These are phyloP conservation scores for Caenorhabditis wallacei DNA, from an alignment of 2,888 invertebrate species.

Conservation along the genomic window DNA sequence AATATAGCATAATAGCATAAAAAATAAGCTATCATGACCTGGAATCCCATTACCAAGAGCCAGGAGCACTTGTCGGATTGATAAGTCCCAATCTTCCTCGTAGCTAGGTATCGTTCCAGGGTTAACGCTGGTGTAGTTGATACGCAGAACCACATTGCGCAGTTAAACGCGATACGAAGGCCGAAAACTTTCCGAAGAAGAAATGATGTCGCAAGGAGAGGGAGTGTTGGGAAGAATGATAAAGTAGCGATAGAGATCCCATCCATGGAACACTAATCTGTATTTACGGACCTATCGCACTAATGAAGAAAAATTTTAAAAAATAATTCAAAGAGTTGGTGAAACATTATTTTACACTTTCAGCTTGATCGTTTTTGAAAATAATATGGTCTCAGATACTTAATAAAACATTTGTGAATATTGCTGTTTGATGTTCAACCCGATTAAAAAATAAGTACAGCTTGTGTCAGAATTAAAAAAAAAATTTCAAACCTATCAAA, in stretches of 20 bases:
- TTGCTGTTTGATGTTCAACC: too few relatives aligned
- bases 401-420: too few relatives aligned
- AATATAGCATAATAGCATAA: too few relatives aligned
- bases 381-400: too few relatives aligned
- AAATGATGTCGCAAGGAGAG: conserved; percentile 33
- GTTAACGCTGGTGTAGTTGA: conserved; percentile 36
- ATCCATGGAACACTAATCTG: conserved; percentile 32
- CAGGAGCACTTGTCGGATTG: conserved; percentile 29
- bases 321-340: too few relatives aligned
- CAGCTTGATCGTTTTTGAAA: too few relatives aligned
- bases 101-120: conserved; percentile 28
- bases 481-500: too few relatives aligned
- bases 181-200: conserved; percentile 14
- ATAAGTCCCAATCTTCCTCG: conserved; percentile 19
- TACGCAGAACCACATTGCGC: conserved; percentile 41
- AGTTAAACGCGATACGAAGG: conserved; percentile 32
- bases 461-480: too few relatives aligned
- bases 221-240: conserved; percentile 24
- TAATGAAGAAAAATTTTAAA: background rate
- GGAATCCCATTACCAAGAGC: conserved; percentile 8
- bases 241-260: conserved; percentile 38
- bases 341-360: too few relatives aligned
- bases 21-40: conserved; percentile 10
- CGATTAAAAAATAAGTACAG: too few relatives aligned
- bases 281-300: background rate